Conservation (phyloP, 2,888 invertebrate species). For the Epinotia bilunana region DNA sequence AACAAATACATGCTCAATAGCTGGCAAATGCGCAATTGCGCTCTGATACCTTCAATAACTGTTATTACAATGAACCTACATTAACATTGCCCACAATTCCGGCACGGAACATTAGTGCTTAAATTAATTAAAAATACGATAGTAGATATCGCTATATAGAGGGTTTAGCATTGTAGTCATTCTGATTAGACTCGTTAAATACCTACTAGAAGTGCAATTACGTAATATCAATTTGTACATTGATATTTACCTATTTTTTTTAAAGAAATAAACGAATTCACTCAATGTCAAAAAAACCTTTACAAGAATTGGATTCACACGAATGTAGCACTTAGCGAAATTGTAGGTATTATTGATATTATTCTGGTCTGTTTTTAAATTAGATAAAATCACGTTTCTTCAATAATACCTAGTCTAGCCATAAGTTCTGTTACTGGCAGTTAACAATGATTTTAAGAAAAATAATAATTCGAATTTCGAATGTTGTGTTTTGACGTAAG, state of each 20-base stretch:
- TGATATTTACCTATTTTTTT: neutral
- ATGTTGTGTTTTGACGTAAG: no score
- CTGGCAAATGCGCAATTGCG: conserved; percentile 10
- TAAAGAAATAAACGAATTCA: neutral
- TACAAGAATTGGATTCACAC: no score
- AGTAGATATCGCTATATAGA: neutral
- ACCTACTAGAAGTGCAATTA: neutral
- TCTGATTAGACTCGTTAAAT: conserved; percentile 6
- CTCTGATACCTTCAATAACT: conserved; percentile 8
- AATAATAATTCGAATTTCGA: no score
- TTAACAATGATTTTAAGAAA: no score
- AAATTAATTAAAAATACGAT: conserved; percentile 11
- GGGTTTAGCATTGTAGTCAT: neutral
- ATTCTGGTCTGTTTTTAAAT: no score
- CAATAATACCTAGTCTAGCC: no score
- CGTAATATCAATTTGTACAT: neutral
- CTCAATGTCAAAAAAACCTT: no score
- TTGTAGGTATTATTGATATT: no score
- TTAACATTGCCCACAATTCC: neutral
- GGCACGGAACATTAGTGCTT: neutral
- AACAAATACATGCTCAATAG: conserved; percentile 17
- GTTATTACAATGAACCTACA: conserved; percentile 5
- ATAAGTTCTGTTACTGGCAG: no score
- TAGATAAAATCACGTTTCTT: no score
- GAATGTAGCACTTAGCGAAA: no score